Evolutionary conservation across 2,888 invertebrate species (phyloP).

Genomic region (Troides aeacus): DNA sequence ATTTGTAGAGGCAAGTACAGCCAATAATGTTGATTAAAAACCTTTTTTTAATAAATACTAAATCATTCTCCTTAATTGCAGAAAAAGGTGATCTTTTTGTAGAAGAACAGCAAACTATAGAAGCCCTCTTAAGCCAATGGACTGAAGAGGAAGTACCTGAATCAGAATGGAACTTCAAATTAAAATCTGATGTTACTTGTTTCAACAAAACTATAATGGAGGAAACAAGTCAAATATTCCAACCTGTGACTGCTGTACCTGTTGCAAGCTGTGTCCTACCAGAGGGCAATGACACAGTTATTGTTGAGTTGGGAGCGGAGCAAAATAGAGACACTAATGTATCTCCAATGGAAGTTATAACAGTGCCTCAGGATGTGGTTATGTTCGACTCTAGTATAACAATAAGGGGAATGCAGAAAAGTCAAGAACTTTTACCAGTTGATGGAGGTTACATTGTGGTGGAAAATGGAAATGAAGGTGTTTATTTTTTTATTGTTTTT

Average conservation of each 20-base stretch:
- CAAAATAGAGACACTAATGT: constrained; percentile 24
- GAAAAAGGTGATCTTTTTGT: constrained; percentile 69
- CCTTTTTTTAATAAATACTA: too few species aligned
- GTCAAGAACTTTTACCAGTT: constrained; percentile 61
- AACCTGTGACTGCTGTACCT: constrained; percentile 60
- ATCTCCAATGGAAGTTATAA: constrained; percentile 8
- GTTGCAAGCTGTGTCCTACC: constrained; percentile 45
- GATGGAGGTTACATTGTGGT: constrained; percentile 71
- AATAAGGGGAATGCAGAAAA: constrained; percentile 46
- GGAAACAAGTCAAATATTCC: constrained; percentile 63
- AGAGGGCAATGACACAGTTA: constrained; percentile 51
- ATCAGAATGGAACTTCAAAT: constrained; percentile 45
- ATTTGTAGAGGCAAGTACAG: too few species aligned
- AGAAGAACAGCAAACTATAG: constrained; percentile 69
- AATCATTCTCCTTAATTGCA: constrained; percentile 32
- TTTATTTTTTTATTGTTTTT: constrained; percentile 23
- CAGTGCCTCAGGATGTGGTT: constrained; percentile 46
- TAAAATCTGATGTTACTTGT: constrained; percentile 54
- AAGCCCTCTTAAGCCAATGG: constrained; percentile 72
- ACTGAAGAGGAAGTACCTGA: constrained; percentile 69
- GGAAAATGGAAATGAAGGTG: constrained; percentile 43
- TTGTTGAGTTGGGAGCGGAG: constrained; percentile 54
- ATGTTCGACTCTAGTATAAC: constrained; percentile 51
- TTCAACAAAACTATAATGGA: constrained; percentile 68
- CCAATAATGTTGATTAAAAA: too few species aligned